These are phyloP conservation scores for Taurulus bubalis DNA, from an alignment of 2,113 vertebrate genomes.

Conservation along the genomic window DNA sequence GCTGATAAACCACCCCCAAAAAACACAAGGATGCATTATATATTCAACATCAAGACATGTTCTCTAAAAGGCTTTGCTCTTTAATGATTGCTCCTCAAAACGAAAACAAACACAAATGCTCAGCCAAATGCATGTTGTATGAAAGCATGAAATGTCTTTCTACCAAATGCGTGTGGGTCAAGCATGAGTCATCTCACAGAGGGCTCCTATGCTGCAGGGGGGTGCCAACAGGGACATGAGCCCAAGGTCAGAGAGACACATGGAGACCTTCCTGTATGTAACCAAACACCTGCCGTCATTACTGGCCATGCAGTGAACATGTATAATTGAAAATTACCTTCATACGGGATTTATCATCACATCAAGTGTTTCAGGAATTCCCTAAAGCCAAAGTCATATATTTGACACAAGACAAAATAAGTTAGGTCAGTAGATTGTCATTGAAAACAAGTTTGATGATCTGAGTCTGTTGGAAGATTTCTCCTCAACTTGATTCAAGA, in stretches of 20 bases:
- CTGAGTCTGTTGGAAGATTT: not conserved
- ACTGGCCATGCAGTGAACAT: not conserved
- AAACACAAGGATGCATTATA: not conserved
- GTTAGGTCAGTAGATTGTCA: not conserved
- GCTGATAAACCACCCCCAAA: not conserved
- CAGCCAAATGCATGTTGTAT: not conserved
- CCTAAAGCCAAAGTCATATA: not conserved
- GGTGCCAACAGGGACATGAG: conserved; percentile 60
- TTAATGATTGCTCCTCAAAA: not conserved
- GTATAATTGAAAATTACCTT: not conserved
- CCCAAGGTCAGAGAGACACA: conserved; percentile 67
- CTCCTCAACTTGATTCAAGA: not conserved
- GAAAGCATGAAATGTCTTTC: not conserved
- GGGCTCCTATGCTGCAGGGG: conserved; percentile 43
- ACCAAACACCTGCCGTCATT: conserved; percentile 55
- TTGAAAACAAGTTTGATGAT: not conserved
- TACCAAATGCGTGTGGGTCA: conserved; percentile 37
- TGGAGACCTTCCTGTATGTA: conserved; percentile 57
- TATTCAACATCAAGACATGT: not conserved
- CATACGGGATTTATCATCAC: not conserved
- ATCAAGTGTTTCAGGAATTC: not conserved
- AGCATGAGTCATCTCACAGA: conserved; percentile 58
- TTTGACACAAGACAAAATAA: not conserved
- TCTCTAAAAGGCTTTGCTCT: not conserved
- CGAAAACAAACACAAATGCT: not conserved